Base-by-base conservation (phyloP, 2,888 invertebrate genomes). In the Carterocephalus palaemon region DNA sequence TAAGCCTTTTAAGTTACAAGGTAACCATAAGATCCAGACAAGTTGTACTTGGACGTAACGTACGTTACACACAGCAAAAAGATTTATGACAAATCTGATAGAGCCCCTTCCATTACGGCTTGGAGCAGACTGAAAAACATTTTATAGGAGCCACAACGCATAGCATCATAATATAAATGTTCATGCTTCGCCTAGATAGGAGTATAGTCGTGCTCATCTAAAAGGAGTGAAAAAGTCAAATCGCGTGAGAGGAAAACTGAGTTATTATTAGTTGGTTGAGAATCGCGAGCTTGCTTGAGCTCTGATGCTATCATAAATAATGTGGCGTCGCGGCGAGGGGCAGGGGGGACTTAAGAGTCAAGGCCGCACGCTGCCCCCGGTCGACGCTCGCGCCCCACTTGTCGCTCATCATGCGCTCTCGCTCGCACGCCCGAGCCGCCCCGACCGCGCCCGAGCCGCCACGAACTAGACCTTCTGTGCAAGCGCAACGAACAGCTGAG, bases 361-460 rank as follows among this genome's bases (percentile, higher is more conserved):
- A 91, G 91, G 91, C 89, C 91, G 90, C 91, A 89, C 90, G 90
- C 88, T 91, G 91, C 90, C 90, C 90, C 89, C 89, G 85, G 75
- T 92, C 95, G 83, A 94, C 95, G 90, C 93, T 95, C 89, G 82
- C 81, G 80, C 75, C 78, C 80, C 79, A 78, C 79, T 77, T 81
- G 81, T 79, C 78, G 75, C 80, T 78, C 78, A 60, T 61, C 49
- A 20, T 20, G 40, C 41, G 38, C 62, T 81, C 83, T 79, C 80
- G 66, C 75, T 82, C 74, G 56, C 60, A 48, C 60, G 47, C 42
- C 67, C 82, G 83, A 81, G 47, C 47, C 26, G 32, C 43, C 41
- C 74, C 84, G 84, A 80, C 50, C 58, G 51, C 49, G 50, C 51
- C 63, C 85, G 84, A 77, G 52, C 59, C 64, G 61, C 56, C 61